Evolutionary conservation across 1,140 invertebrate genomes (phyloP).

Genomic region (Heliconius nattereri): DNA sequence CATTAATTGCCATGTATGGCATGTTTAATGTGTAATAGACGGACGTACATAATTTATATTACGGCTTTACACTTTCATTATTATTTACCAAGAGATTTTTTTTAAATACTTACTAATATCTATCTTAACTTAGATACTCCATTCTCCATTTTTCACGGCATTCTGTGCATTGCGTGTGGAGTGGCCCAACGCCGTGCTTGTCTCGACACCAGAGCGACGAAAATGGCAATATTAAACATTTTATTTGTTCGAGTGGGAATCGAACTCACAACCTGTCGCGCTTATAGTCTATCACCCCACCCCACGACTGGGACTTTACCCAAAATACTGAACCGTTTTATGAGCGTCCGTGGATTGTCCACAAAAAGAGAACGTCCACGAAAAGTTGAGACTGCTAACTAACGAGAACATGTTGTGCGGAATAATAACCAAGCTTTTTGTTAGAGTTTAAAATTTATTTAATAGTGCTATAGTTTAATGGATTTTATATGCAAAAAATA

Average conservation of each 20-base stretch:
- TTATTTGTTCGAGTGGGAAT: too few species aligned
- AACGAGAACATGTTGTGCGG: slow-evolving; percentile 16
- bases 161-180: too few species aligned
- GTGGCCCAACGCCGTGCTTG: too few species aligned
- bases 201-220: background rate
- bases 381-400: slow-evolving; percentile 7
- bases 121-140: too few species aligned
- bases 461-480: slow-evolving; percentile 4
- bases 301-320: background rate
- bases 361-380: slow-evolving; percentile 20
- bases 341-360: background rate
- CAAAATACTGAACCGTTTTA: background rate
- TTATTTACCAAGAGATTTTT: too few species aligned
- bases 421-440: slow-evolving; percentile 18
- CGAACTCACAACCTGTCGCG: too few species aligned
- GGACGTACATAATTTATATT: background rate
- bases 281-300: too few species aligned
- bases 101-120: too few species aligned
- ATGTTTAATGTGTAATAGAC: background rate
- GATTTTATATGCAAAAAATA: background rate
- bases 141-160: too few species aligned
- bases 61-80: background rate
- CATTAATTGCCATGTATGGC: background rate
- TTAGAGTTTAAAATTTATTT: slow-evolving; percentile 18
- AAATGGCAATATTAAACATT: background rate